Evolutionary conservation across 1,140 invertebrate genomes (phyloP), one percentile per base, ranked within the genome.

Genomic region (Magallana gigas): DNA sequence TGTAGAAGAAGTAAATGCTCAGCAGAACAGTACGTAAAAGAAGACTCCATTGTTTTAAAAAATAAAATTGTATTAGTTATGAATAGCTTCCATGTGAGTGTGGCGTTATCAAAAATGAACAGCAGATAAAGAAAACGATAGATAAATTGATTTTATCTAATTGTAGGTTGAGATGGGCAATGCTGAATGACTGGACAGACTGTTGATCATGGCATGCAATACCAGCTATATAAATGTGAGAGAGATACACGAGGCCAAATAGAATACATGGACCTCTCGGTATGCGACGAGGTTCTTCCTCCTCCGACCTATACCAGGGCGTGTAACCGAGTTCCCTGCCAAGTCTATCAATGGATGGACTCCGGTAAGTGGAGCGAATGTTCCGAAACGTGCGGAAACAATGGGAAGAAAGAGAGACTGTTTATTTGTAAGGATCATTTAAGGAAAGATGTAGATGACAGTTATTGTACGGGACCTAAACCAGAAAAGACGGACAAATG

Each of bases 151-250:
- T 4, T 48, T 8, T 48, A 57, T 1, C 2, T 56, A 0, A 57
- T 57, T 83, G 6, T 80, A 91, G 90, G 29, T 90, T 86, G 58
- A 89, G 80, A 18, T 91, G 95, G 87, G 97, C 96, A 96, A 92
- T 96, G 12, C 89, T 95, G 0, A 96, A 96, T 2, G 94, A 95
- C 9, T 97, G 96, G 96, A 96, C 97, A 91, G 94, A 95, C 14
- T 97, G 97, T 92, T 11, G 92, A 94, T 18, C 88, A 92, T 9
- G 97, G 96, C 0, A 89, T 95, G 0, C 96, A 97, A 92, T 93
- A 95, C 86, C 95, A 96, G 86, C 95, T 96, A 92, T 92, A 97
- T 11, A 96, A 96, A 91, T 97, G 97, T 93, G 95, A 97, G 4
- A 86, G 23, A 29, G 83, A 84, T 9, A 86, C 16, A 18, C 18